Evolutionary conservation across 2,888 invertebrate species (phyloP).

Genomic region (Stratiomys singularior): DNA sequence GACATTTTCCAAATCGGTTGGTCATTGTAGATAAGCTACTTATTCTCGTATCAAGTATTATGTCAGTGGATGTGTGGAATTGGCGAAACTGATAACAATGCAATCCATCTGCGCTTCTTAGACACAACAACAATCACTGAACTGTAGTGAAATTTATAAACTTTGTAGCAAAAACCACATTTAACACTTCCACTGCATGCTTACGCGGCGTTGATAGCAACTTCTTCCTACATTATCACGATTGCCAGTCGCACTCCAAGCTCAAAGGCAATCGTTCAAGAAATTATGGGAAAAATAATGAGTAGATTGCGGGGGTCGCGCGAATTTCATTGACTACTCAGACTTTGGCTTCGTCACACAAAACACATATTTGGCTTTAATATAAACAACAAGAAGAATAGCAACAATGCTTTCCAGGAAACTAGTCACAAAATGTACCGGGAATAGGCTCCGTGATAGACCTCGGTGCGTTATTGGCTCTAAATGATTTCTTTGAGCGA

Average conservation of each 20-base stretch:
- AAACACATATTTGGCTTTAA: neutral
- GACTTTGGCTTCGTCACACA: neutral
- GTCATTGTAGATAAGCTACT: conserved; percentile 1
- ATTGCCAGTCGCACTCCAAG: neutral
- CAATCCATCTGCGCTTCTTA: neutral
- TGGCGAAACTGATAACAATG: neutral
- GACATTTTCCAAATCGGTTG: conserved; percentile 61
- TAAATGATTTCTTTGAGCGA: too few species aligned
- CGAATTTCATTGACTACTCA: neutral
- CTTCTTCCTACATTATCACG: too few species aligned
- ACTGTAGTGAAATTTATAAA: neutral
- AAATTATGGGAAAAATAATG: conserved; percentile 21
- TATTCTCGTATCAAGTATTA: neutral
- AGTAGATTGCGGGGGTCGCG: conserved; percentile 23
- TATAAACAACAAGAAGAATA: too few species aligned
- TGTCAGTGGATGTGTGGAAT: too few species aligned
- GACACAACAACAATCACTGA: neutral
- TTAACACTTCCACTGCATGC: neutral
- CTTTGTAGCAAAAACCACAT: neutral
- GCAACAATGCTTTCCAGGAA: too few species aligned
- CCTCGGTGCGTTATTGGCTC: too few species aligned
- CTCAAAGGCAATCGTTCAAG: neutral
- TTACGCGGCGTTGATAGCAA: neutral
- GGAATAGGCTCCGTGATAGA: too few species aligned
- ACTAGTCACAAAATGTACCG: too few species aligned